Percentiles rank a stretch among this genome's conserved stretches.
Evolutionary conservation across 2,113 vertebrate species (phyloP).

Genomic region (Tachuris rubrigastra): DNA sequence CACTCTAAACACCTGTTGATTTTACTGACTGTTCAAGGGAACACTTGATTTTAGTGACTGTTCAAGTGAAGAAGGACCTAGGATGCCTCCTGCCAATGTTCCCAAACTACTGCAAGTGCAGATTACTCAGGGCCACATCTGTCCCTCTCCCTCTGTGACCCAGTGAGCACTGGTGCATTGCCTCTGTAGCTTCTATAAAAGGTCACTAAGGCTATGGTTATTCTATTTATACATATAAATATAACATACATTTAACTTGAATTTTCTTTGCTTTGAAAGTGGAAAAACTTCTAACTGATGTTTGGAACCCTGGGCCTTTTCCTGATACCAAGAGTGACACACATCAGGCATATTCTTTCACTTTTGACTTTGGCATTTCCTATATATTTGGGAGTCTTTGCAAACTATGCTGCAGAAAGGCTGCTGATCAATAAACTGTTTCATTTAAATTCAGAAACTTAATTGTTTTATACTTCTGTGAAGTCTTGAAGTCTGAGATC

Average conservation of each 20-base stretch:
- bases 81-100: background rate
- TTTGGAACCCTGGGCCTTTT: background rate
- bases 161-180: background rate
- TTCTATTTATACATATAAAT: background rate
- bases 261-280: background rate
- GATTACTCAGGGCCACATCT: background rate
- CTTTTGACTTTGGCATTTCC: background rate
- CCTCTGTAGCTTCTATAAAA: background rate
- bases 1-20: constrained; percentile 22
- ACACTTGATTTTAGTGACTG: background rate
- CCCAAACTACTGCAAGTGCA: background rate
- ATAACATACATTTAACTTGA: background rate
- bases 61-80: background rate
- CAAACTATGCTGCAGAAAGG: background rate
- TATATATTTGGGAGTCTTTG: background rate
- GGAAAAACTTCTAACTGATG: background rate
- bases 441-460: background rate
- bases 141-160: background rate
- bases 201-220: background rate
- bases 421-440: background rate
- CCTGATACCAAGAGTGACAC: background rate
- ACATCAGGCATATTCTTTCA: background rate
- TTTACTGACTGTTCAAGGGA: background rate
- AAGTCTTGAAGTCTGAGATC: background rate
- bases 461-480: background rate